Conservation (phyloP, 2,113 vertebrate genomes). For the Coracopsis vasa region DNA sequence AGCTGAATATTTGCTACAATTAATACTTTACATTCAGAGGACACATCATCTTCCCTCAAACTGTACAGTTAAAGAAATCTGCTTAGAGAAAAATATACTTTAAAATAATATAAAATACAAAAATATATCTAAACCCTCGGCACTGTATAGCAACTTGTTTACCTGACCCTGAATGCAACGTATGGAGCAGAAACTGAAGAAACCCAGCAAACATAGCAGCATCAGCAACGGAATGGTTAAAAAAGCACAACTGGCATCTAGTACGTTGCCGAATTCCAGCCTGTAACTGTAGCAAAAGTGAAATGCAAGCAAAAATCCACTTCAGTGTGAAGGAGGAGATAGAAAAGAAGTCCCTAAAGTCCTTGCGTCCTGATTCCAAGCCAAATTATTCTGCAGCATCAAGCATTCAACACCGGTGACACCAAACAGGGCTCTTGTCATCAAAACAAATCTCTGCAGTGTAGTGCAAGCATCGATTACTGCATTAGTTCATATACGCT, state of each 20-base stretch:
- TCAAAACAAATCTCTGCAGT: conserved; percentile 79
- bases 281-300: conserved; percentile 39
- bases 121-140: background rate
- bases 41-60: background rate
- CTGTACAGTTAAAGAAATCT: background rate
- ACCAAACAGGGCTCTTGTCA: conserved; percentile 64
- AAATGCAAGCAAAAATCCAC: conserved; percentile 44
- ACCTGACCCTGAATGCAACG: conserved; percentile 77
- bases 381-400: conserved; percentile 66
- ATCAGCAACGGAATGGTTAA: conserved; percentile 62
- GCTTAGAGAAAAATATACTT: background rate
- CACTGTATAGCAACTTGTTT: conserved; percentile 53
- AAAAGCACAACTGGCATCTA: conserved; percentile 61
- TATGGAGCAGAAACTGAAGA: conserved; percentile 76
- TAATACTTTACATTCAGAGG: background rate
- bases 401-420: conserved; percentile 39
- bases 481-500: conserved; percentile 44
- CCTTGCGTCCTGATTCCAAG: conserved; percentile 51
- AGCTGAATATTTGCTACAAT: background rate
- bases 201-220: conserved; percentile 76
- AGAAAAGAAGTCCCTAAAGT: conserved; percentile 13
- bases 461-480: conserved; percentile 59
- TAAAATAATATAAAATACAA: background rate
- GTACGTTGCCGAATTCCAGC: conserved; percentile 55
- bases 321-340: conserved; percentile 13